Base-by-base conservation (phyloP, 1,140 invertebrate genomes). In the Cherax destructor region DNA sequence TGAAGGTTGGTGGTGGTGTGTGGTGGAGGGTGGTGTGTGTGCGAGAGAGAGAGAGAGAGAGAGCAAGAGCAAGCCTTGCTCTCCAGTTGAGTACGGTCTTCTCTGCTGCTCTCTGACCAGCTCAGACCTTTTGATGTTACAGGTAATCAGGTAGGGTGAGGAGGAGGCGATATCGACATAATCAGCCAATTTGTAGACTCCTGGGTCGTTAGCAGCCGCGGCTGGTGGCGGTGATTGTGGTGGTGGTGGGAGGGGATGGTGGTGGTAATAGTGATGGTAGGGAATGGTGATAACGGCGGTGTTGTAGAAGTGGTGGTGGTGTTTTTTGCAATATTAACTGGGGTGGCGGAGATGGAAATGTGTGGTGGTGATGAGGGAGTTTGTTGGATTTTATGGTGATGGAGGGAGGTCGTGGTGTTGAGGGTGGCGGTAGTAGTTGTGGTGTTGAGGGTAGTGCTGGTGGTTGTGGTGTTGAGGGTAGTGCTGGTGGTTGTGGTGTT, bases 141-240 rank as follows among this genome's bases (percentile, higher is more conserved):
- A 74, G 24, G 69, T 74, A 74, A 74, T 74, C 24, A 74, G 24
- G 69, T 7, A 10, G 69, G 65, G 24, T 30, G 69, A 30, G n/a
- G 69, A 10, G 6, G 5, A 41, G 69, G 69, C 16, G 16, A n/a
- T 74, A 21, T 30, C 16, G 69, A 24, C 24, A 74, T 74, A 74
- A 74, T 74, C 69, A 74, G 69, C 69, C 69, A 74, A 74, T 74
- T 74, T 74, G 69, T 74, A 74, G 69, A 74, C n/a, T 74, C 69
- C 21, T 74, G 21, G 69, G 21, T 74, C 69, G 69, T 74, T 74
- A 74, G 69, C 69, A 74, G 69, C 69, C 24, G 69, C 24, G 69
- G n/a, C 0, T 30, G 69, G n/a, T 30, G 69, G 69, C 24, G 21
- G 65, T n/a, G 5, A 21, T n/a, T 69, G 11, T 11, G 11, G 65